phyloP scores from a whole-genome alignment of 2,888 invertebrate species.

The Cynaeus angustus region DNA sequence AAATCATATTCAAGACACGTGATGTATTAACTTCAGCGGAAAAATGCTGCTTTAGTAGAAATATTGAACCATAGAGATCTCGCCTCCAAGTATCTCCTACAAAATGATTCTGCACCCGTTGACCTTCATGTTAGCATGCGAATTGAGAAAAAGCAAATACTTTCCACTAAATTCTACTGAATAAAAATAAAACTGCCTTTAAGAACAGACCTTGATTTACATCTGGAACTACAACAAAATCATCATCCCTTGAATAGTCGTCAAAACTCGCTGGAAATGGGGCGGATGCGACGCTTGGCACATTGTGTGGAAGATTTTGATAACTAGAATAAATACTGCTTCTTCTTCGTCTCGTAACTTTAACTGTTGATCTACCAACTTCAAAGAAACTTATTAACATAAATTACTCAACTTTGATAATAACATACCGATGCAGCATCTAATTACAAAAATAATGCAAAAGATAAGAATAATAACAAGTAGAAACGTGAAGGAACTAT shows the following conservation, averaged over 20 bases:
- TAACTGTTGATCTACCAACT: background rate
- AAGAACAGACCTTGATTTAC: background rate
- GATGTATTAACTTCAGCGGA: too few species aligned
- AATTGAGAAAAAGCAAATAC: too few species aligned
- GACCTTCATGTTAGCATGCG: too few species aligned
- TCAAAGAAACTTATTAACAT: background rate
- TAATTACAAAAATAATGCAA: background rate
- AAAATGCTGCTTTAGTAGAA: too few species aligned
- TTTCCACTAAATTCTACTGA: too few species aligned
- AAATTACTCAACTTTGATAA: too few species aligned
- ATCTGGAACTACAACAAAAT: slow-evolving; percentile 9
- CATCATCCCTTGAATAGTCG: background rate
- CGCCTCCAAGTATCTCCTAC: too few species aligned
- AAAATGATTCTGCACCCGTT: too few species aligned
- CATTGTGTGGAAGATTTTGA: background rate
- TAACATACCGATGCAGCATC: background rate
- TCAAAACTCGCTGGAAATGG: background rate
- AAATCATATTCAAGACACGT: too few species aligned
- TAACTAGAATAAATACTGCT: background rate
- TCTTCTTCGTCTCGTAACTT: slow-evolving; percentile 3
- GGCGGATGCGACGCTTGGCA: background rate
- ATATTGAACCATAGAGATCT: too few species aligned
- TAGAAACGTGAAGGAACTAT: background rate
- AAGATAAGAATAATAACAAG: background rate
- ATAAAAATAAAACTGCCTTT: too few species aligned